These are phyloP conservation scores for Sycophaga agraensis DNA, from an alignment of 1,140 invertebrate genomes.

Conservation along the genomic window DNA sequence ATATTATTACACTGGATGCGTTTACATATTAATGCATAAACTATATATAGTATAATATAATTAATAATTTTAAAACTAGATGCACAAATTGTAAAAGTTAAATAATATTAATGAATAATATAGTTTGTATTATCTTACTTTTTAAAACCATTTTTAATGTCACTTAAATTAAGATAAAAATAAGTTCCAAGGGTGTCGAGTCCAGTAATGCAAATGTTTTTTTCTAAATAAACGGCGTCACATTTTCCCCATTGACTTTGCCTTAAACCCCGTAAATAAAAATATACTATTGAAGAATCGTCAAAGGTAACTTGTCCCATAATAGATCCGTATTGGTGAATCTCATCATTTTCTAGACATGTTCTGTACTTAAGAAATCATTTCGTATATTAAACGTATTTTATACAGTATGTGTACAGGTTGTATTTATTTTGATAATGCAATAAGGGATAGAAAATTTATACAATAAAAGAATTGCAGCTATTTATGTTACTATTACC, in stretches of 20 bases:
- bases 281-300: constrained; percentile 36
- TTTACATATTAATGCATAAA: too few species aligned
- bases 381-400: not conserved
- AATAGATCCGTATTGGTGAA: constrained; percentile 60
- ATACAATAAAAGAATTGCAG: constrained; percentile 39
- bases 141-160: constrained; percentile 50
- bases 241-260: constrained; percentile 55
- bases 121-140: constrained; percentile 44
- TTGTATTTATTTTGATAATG: too few species aligned
- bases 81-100: too few species aligned
- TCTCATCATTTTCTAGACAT: constrained; percentile 36
- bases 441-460: not conserved
- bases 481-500: too few species aligned
- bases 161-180: constrained; percentile 48
- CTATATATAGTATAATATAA: too few species aligned
- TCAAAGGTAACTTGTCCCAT: constrained; percentile 50
- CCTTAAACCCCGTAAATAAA: constrained; percentile 58
- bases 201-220: constrained; percentile 45
- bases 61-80: too few species aligned
- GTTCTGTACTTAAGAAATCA: not conserved
- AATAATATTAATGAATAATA: too few species aligned
- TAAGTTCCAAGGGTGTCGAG: constrained; percentile 51
- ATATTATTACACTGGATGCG: too few species aligned
- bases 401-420: too few species aligned
- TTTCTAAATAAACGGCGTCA: constrained; percentile 36